A percentile compares a stretch with the other conserved stretches of the same genome.
These are phyloP conservation scores for Chloroceryle inda DNA, from an alignment of 2,797 vertebrate genomes.

Conservation along the genomic window DNA sequence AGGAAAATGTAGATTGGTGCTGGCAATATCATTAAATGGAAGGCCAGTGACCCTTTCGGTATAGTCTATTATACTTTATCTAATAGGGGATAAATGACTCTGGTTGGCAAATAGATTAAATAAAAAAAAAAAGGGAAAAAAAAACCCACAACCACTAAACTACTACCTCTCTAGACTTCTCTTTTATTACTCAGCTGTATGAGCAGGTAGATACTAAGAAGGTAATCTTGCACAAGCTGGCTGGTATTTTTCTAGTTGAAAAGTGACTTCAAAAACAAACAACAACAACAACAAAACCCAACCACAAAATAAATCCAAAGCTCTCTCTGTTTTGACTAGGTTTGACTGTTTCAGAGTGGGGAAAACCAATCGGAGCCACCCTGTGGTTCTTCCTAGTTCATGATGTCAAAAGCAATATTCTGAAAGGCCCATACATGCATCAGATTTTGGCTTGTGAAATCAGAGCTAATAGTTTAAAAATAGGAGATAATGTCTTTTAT, in stretches of 20 bases:
- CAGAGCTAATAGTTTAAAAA: background rate
- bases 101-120: conserved; percentile 80
- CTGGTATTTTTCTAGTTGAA: conserved; percentile 47
- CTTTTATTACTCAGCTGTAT: background rate
- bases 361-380: background rate
- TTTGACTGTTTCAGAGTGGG: background rate
- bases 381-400: background rate
- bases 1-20: conserved; percentile 85
- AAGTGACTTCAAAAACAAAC: background rate
- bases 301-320: background rate
- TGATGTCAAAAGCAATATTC: background rate
- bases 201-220: conserved; percentile 37
- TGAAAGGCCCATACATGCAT: background rate
- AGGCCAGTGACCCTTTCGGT: conserved; percentile 84
- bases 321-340: background rate
- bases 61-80: conserved; percentile 86
- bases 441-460: background rate
- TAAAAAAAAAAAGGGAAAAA: background rate
- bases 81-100: conserved; percentile 88
- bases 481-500: background rate
- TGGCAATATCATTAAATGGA: conserved; percentile 87
- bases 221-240: background rate
- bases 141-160: background rate
- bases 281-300: background rate
- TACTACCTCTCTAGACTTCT: background rate